Evolutionary conservation across 2,797 vertebrate species (phyloP), one percentile per base, ranked within the genome.

Genomic region (Pogonophryne albipinna): DNA sequence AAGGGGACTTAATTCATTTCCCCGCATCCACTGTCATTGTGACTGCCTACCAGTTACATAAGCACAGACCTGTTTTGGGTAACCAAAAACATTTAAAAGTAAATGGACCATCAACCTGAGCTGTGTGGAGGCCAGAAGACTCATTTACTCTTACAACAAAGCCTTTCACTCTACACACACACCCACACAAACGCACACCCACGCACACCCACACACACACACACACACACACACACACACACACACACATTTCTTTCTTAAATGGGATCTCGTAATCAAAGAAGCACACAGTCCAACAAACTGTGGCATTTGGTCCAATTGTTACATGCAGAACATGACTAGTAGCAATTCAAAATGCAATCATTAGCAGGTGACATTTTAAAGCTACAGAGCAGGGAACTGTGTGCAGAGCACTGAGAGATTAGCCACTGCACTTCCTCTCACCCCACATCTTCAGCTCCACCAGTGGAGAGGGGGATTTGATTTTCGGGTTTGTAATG

Each of bases 311-410:
- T 64, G 71, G 12, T 73, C 73, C 51, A 70, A 82, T 45, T 84
- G 82, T 78, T 81, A 70, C 75, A 74, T 84, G 69, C 34, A 38
- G 34, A 7, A 38, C 71, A 61, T 78, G 78, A 74, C 49, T 76
- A 1, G 8, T n/a, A 50, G 61, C 5, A 15, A 58, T 71, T 68
- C 31, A 66, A 77, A 80, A 78, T 10, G 1, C 65, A 85, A 89
- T 88, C 82, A 4, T 84, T 84, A 42, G 44, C 11, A 23, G 58
- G 51, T 83, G 87, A 86, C 87, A 88, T 90, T 91, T 85, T 55
- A 51, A 76, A 79, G 70, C 59, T 56, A 50, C 8, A 12, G 42
- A 69, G 53, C 51, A 51, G 23, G 34, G 10, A 67, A 71, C 55
- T 41, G 51, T 52, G 73, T 55, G 19, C 38, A 57, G 15, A 55